Evolutionary conservation across 2,113 vertebrate genomes (phyloP).

Genomic region (Pomatorhinus ruficollis): DNA sequence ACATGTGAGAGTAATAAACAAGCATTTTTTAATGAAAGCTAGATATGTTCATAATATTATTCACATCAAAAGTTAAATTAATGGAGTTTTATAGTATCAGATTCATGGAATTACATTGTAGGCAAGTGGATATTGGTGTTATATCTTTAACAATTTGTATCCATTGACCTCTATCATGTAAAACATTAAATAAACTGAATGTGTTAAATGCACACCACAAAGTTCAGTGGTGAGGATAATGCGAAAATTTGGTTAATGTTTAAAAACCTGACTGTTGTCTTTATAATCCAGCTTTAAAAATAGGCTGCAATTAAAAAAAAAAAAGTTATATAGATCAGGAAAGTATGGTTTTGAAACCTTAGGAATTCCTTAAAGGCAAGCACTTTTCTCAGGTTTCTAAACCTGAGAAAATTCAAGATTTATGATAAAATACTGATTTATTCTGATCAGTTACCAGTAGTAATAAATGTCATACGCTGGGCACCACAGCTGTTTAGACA

Average conservation of each 20-base stretch:
- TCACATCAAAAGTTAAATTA: background rate
- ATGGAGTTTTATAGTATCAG: background rate
- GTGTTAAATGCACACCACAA: slow-evolving; percentile 20
- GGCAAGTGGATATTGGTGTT: background rate
- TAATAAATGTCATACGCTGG: background rate
- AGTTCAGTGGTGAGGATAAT: background rate
- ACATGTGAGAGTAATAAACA: background rate
- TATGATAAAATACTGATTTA: background rate
- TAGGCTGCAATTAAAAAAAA: background rate
- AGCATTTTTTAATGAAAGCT: background rate
- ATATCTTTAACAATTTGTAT: background rate
- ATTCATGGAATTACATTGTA: background rate
- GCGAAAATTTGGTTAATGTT: slow-evolving; percentile 43
- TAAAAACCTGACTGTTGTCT: background rate
- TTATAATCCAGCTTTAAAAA: background rate
- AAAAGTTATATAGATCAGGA: background rate
- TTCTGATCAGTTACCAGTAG: background rate
- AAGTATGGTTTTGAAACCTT: background rate
- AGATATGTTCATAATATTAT: background rate
- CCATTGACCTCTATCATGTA: background rate
- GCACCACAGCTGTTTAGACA: background rate
- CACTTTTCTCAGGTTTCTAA: background rate
- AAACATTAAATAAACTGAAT: slow-evolving; percentile 1
- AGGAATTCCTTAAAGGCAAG: background rate
- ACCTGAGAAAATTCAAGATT: background rate